Base-by-base conservation (phyloP, 2,888 invertebrate species). In the Candidula unifasciata region DNA sequence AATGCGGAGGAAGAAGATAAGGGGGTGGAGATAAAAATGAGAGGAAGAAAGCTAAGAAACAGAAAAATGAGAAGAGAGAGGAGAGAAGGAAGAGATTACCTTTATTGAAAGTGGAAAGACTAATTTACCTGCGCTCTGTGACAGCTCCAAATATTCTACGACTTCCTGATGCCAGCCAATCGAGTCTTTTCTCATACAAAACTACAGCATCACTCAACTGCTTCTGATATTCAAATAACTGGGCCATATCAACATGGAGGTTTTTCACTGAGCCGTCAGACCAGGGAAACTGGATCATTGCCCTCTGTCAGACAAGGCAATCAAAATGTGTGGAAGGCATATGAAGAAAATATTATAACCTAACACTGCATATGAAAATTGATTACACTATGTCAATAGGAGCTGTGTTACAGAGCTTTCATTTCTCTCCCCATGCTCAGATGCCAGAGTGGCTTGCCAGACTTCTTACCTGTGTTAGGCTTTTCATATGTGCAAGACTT, bases 281-380 rank as follows among this genome's bases (percentile, higher is more conserved):
- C 94, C 94, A 94, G 35, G 91, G 87, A 86, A 94, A 93, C 91
- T 93, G 93, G 2, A 93, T 91, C 94, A 94, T 94, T 24, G 93
- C 93, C 89, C 91, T 92, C 92, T 93, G 89, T 54, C 16, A 21
- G 27, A 30, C 60, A 60, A 5, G 6, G 60, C 18, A 60, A 16
- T 60, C 13, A 44, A n/a, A n/a, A 18, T 54, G 60, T 21, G 60
- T 24, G 60, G n/a, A 24, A 60, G 60, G 24, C 18, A 16, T 60
- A 16, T 13, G n/a, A 60, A 60, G 60, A 3, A 6, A 60, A 24
- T n/a, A 16, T 60, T n/a, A 24, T 60, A n/a, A 21, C 10, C n/a
- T 60, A 24, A 24, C 21, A n/a, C 21, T 13, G 6, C 5, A 24
- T 5, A 16, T 44, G 44, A 44, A 44, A 44, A 13, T 6, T 44